Evolutionary conservation across 2,888 invertebrate genomes (phyloP).

Genomic region (Orthosia gothica): DNA sequence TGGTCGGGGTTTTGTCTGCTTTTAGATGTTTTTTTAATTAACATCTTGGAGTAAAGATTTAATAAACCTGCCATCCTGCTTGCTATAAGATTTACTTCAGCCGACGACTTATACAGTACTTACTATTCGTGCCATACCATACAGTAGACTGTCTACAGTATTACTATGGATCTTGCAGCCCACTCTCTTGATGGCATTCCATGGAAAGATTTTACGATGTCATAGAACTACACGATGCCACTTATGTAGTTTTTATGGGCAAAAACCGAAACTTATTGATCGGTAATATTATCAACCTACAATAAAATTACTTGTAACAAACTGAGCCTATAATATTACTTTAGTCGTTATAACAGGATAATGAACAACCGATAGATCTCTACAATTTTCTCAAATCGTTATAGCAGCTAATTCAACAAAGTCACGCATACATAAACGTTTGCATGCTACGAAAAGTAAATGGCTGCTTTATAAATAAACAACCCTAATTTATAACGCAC

Average conservation of each 20-base stretch:
- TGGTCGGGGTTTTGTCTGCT: background rate
- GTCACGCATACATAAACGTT: constrained; percentile 59
- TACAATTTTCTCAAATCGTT: constrained; percentile 55
- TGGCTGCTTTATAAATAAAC: constrained; percentile 50
- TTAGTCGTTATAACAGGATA: constrained; percentile 36
- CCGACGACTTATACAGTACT: too few species aligned
- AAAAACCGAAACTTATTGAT: constrained; percentile 1
- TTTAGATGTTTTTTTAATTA: background rate
- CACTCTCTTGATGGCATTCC: background rate
- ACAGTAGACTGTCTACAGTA: too few species aligned
- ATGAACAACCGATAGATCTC: constrained; percentile 47
- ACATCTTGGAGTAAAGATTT: background rate
- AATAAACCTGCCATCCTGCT: background rate
- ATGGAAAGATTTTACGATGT: constrained; percentile 3
- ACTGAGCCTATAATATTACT: constrained; percentile 35
- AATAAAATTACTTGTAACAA: constrained; percentile 17
- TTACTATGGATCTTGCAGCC: background rate
- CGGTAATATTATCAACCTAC: background rate
- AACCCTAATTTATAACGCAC: constrained; percentile 48
- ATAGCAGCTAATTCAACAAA: constrained; percentile 44
- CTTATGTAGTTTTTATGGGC: constrained; percentile 10
- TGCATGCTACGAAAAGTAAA: constrained; percentile 52
- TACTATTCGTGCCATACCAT: too few species aligned
- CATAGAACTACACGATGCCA: background rate
- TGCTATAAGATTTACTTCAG: too few species aligned